Evolutionary conservation across 2,113 vertebrate species (phyloP).

Genomic region (Garra rufa): DNA sequence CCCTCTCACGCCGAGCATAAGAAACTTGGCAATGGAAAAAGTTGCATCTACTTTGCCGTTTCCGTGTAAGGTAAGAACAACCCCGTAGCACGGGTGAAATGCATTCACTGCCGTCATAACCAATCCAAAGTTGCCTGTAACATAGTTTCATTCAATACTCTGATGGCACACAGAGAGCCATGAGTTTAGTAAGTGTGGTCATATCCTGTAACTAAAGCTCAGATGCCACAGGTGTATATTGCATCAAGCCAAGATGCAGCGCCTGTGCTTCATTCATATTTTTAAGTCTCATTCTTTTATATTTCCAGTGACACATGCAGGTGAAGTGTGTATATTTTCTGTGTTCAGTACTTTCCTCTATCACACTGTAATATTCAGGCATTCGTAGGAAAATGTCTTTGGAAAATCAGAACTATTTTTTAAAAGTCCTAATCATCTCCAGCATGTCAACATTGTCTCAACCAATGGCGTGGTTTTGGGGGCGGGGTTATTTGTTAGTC

Average conservation of each 20-base stretch:
- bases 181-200: not conserved
- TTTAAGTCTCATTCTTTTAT: not conserved
- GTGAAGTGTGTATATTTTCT: not conserved
- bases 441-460: not conserved
- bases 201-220: not conserved
- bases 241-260: not conserved
- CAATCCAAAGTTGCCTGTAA: not conserved
- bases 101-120: not conserved
- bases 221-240: conserved; percentile 22
- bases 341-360: not conserved
- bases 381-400: not conserved
- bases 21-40: conserved; percentile 83
- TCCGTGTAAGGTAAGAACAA: conserved; percentile 78
- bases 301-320: not conserved
- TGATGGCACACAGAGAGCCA: not conserved
- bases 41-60: conserved; percentile 80
- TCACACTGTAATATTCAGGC: not conserved
- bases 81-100: not conserved
- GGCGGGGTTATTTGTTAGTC: not conserved
- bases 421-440: not conserved
- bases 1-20: conserved; percentile 78
- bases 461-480: not conserved
- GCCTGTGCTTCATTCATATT: not conserved
- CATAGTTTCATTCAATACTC: not conserved
- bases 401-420: not conserved